phyloP scores from a whole-genome alignment of 2,888 invertebrate genomes.

The Ormyrus nitidulus region DNA sequence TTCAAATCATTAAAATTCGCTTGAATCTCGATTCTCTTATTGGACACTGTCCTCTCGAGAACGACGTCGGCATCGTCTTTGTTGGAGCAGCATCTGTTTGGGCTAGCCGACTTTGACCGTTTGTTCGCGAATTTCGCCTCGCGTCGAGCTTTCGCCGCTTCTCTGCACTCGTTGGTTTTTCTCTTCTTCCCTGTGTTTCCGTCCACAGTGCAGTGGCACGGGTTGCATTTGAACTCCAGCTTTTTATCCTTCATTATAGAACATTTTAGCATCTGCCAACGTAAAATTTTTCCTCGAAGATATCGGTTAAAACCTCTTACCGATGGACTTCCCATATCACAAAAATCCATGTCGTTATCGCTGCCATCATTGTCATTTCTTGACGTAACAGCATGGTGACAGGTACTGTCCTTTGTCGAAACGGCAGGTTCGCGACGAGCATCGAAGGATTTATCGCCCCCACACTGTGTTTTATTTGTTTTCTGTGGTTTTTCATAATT shows the following conservation, averaged over 20 bases:
- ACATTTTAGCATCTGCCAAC: neutral
- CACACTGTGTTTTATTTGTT: too few species aligned
- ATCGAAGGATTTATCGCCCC: too few species aligned
- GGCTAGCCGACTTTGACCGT: too few species aligned
- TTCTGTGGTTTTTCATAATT: too few species aligned
- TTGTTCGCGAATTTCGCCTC: too few species aligned
- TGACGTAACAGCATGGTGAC: slow-evolving; percentile 9
- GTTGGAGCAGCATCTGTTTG: neutral
- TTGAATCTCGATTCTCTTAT: slow-evolving; percentile 19
- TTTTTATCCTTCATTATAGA: neutral
- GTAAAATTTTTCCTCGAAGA: neutral
- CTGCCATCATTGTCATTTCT: neutral
- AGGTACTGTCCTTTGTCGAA: neutral
- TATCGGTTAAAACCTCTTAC: neutral
- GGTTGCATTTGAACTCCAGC: slow-evolving; percentile 3
- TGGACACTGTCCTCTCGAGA: slow-evolving; percentile 4
- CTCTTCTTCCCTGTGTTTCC: neutral
- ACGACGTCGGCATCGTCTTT: neutral
- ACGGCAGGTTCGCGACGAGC: neutral
- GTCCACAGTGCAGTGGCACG: slow-evolving; percentile 28
- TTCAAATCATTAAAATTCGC: slow-evolving; percentile 1
- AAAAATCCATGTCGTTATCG: neutral
- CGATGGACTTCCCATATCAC: too few species aligned
- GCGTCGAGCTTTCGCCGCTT: slow-evolving; percentile 15
- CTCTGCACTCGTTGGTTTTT: slow-evolving; percentile 29